Conservation (phyloP, 2,113 vertebrate species). For the Antechinus flavipes region DNA sequence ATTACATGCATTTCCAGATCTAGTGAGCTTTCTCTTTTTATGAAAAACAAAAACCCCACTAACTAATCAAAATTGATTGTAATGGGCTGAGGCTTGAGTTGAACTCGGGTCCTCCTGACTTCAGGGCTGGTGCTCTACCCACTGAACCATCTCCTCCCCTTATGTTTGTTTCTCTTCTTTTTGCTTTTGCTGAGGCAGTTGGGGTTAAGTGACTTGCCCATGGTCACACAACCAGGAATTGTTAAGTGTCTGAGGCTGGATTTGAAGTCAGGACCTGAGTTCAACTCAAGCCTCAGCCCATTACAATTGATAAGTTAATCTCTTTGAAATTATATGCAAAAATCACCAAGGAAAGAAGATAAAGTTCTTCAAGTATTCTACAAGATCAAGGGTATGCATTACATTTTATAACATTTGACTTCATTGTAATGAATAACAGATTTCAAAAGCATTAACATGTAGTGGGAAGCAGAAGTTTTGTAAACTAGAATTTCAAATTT, state of each 20-base stretch:
- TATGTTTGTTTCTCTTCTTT: too few relatives aligned
- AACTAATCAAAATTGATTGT: background rate
- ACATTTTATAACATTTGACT: background rate
- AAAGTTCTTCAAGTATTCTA: background rate
- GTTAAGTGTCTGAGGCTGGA: too few relatives aligned
- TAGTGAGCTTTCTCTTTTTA: background rate
- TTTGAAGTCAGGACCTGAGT: too few relatives aligned
- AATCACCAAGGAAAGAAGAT: background rate
- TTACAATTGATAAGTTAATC: background rate
- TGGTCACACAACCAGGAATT: too few relatives aligned
- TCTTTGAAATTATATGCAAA: background rate
- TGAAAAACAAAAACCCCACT: background rate
- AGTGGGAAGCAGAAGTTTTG: background rate
- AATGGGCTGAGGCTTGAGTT: too few relatives aligned
- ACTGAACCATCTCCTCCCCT: too few relatives aligned
- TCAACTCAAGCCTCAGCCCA: too few relatives aligned
- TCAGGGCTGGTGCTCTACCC: too few relatives aligned
- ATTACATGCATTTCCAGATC: background rate
- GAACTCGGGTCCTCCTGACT: too few relatives aligned
- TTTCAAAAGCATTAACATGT: background rate
- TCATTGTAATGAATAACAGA: background rate
- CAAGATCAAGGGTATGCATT: background rate
- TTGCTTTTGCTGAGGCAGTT: too few relatives aligned
- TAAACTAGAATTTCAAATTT: conserved; percentile 4
- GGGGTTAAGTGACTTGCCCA: too few relatives aligned